A percentile compares a stretch with the other conserved stretches of the same genome.
Evolutionary conservation across 2,113 vertebrate species (phyloP).

Genomic region (Petaurus breviceps): DNA sequence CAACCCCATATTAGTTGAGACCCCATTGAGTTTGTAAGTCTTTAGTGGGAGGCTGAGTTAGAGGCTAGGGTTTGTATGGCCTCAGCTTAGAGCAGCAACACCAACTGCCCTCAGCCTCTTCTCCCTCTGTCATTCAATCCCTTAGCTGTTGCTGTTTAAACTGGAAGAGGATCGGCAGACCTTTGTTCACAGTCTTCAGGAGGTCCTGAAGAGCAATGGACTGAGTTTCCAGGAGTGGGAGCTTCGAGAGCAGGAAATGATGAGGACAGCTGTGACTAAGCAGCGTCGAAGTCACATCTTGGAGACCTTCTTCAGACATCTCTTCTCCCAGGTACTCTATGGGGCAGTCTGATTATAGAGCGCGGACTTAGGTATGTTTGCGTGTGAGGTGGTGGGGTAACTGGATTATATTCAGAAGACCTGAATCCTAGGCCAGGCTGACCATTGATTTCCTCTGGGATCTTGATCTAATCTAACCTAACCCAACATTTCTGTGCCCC

Average conservation of each 20-base stretch:
- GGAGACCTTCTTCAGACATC: constrained; percentile 92
- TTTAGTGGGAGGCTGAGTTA: not conserved
- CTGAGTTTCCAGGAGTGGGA: constrained; percentile 82
- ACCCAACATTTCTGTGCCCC: not conserved
- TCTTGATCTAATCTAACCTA: not conserved
- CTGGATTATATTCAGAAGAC: not conserved
- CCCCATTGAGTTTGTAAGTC: not conserved
- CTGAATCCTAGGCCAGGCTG: not conserved
- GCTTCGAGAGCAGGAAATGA: constrained; percentile 86
- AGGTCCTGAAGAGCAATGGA: constrained; percentile 71
- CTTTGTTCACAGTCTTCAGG: constrained; percentile 82
- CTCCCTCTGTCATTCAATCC: not conserved
- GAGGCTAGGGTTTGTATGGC: not conserved
- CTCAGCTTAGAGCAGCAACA: not conserved
- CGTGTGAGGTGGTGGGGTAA: not conserved
- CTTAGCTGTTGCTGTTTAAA: constrained; percentile 89
- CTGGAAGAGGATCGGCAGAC: constrained; percentile 83
- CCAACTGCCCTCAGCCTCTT: not conserved
- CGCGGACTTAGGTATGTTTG: not conserved
- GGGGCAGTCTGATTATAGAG: not conserved
- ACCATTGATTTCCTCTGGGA: not conserved
- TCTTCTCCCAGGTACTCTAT: constrained; percentile 88
- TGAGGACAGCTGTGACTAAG: constrained; percentile 87
- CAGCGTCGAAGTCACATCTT: constrained; percentile 89
- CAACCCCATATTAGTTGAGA: constrained; percentile 9